These are phyloP conservation scores for Clistopyga incitator DNA, from an alignment of 2,888 invertebrate species.

Conservation along the genomic window DNA sequence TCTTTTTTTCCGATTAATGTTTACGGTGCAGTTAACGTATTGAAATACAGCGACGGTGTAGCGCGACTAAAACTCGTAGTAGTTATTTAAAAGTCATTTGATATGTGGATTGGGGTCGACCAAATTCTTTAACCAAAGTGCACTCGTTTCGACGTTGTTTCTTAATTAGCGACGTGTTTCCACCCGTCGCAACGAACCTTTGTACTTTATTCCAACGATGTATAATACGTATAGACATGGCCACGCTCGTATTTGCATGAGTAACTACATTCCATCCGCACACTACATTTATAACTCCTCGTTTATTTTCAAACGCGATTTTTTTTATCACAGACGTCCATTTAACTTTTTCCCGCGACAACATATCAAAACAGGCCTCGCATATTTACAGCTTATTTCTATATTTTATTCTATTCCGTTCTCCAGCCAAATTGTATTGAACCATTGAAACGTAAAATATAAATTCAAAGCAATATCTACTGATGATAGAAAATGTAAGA, in stretches of 20 bases:
- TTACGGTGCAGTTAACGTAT: constrained; percentile 60
- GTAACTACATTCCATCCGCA: constrained; percentile 25
- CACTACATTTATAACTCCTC: constrained; percentile 8
- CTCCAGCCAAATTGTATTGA: background rate
- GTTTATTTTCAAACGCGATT: constrained; percentile 39
- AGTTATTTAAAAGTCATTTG: constrained; percentile 62
- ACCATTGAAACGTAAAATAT: background rate
- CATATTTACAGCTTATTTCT: background rate
- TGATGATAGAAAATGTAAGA: background rate
- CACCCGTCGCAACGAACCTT: constrained; percentile 51
- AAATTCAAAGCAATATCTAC: background rate
- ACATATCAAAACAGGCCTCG: constrained; percentile 11
- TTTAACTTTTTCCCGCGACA: constrained; percentile 6
- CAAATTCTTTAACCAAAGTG: constrained; percentile 48
- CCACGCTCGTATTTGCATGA: constrained; percentile 30
- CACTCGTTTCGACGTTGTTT: constrained; percentile 58
- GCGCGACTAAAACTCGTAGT: constrained; percentile 52
- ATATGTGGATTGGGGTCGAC: constrained; percentile 50
- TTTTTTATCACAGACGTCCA: constrained; percentile 40
- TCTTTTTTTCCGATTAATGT: constrained; percentile 62
- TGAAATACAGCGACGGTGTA: constrained; percentile 45
- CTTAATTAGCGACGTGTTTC: constrained; percentile 65
- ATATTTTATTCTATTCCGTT: background rate
- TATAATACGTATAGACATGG: constrained; percentile 18
- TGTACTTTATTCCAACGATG: constrained; percentile 48